Conservation (phyloP, 2,113 vertebrate species). For the Eidolon helvum region DNA sequence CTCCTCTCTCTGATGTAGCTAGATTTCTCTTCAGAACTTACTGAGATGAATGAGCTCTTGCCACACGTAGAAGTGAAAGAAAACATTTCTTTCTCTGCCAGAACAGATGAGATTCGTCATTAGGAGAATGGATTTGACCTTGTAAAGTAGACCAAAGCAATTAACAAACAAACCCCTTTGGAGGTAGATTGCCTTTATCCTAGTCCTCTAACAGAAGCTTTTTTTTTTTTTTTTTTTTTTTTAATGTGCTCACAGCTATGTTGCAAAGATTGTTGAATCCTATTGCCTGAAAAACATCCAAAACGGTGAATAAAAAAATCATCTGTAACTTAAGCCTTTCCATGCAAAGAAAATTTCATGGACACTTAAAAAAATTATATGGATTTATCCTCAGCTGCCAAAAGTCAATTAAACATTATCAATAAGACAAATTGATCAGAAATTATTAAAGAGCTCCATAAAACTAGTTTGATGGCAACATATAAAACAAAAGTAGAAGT, state of each 20-base stretch:
- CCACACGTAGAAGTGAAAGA: slow-evolving; percentile 90
- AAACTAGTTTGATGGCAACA: neutral
- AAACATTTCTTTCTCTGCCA: slow-evolving; percentile 88
- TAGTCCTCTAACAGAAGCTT: slow-evolving; percentile 77
- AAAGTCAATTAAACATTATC: neutral
- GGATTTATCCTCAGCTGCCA: neutral
- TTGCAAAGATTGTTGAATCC: slow-evolving; percentile 75
- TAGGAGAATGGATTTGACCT: slow-evolving; percentile 98
- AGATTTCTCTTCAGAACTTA: slow-evolving; percentile 86
- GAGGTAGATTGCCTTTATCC: slow-evolving; percentile 82
- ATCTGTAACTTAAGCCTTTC: neutral
- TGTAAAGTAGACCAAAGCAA: slow-evolving; percentile 94
- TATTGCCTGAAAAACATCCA: slow-evolving; percentile 13
- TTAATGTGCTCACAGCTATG: slow-evolving; percentile 71
- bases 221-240: slow-evolving; percentile 33
- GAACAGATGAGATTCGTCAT: slow-evolving; percentile 96
- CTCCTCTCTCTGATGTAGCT: slow-evolving; percentile 87
- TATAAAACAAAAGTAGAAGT: neutral
- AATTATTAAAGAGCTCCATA: neutral
- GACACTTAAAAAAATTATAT: neutral
- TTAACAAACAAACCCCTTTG: slow-evolving; percentile 92
- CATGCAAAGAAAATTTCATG: neutral
- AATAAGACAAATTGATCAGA: neutral
- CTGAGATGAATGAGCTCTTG: slow-evolving; percentile 91
- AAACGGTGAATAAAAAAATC: neutral